Percentiles rank a stretch among this genome's conserved stretches.
Conservation (phyloP, 1,140 invertebrate species). For the Cataglyphis hispanica region DNA sequence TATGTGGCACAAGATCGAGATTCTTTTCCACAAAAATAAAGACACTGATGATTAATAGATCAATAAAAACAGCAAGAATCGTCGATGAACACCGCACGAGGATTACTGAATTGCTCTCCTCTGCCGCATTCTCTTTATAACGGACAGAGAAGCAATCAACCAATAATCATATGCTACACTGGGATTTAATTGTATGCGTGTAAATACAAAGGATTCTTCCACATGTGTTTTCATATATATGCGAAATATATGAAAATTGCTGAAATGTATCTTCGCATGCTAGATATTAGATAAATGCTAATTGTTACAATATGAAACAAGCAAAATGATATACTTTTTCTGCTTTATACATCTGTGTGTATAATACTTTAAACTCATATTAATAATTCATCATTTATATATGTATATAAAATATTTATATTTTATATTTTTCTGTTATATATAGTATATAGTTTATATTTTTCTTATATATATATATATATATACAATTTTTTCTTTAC, state of each 20-base stretch:
- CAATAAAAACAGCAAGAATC: background rate
- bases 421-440: no score
- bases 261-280: background rate
- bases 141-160: background rate
- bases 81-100: slow-evolving; percentile 8
- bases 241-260: background rate
- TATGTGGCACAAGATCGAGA: background rate
- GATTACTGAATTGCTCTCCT: slow-evolving; percentile 27
- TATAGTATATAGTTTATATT: no score
- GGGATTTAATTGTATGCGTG: slow-evolving; percentile 17
- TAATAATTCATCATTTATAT: background rate
- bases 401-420: no score
- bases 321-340: background rate
- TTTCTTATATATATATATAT: no score
- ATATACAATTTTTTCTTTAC: no score
- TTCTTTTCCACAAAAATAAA: background rate
- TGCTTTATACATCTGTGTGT: background rate
- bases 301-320: slow-evolving; percentile 3
- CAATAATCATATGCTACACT: background rate
- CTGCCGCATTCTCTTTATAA: slow-evolving; percentile 41
- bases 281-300: background rate
- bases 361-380: background rate
- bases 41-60: background rate
- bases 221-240: slow-evolving; percentile 9
- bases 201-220: slow-evolving; percentile 12